Evolutionary conservation across 1,140 invertebrate genomes (phyloP).

Genomic region (Cecropterus lyciades): DNA sequence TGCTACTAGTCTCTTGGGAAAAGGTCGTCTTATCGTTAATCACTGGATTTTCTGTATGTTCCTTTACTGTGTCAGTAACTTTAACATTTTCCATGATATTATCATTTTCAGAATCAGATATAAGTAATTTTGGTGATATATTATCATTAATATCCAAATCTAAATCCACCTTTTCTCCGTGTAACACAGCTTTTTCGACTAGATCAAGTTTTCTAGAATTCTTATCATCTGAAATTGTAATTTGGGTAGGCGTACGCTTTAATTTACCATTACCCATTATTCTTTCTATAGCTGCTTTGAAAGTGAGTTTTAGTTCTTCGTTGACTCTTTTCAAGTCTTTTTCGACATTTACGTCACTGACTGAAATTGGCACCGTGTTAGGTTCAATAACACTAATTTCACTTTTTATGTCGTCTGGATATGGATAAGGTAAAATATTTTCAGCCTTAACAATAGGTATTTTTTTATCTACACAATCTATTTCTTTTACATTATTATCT

Average conservation of each 20-base stretch:
- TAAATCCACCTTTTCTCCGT: background rate
- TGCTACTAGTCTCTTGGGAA: background rate
- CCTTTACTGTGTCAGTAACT: conserved; percentile 15
- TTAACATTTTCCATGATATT: conserved; percentile 9
- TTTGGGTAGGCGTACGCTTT: conserved; percentile 3
- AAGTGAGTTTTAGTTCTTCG: conserved; percentile 67
- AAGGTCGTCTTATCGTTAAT: background rate
- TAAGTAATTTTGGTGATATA: background rate
- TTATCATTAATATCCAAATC: conserved; percentile 15
- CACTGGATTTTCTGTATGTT: background rate
- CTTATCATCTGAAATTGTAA: conserved; percentile 3
- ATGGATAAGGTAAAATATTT: conserved; percentile 59
- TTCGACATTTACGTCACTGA: conserved; percentile 53
- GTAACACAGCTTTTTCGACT: background rate
- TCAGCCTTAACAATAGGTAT: conserved; percentile 63
- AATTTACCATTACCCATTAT: conserved; percentile 50
- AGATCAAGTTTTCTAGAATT: conserved; percentile 1
- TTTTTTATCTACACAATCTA: conserved; percentile 13
- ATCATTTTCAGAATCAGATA: conserved; percentile 1
- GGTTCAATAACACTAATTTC: conserved; percentile 10
- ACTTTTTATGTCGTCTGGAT: conserved; percentile 54
- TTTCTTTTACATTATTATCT: conserved; percentile 2
- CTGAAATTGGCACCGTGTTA: background rate
- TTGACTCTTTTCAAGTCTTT: conserved; percentile 67
- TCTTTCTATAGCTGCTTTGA: conserved; percentile 69